Evolutionary conservation across 2,888 invertebrate genomes (phyloP), one percentile per base, ranked within the genome.

Genomic region (Amaurobius ferox): DNA sequence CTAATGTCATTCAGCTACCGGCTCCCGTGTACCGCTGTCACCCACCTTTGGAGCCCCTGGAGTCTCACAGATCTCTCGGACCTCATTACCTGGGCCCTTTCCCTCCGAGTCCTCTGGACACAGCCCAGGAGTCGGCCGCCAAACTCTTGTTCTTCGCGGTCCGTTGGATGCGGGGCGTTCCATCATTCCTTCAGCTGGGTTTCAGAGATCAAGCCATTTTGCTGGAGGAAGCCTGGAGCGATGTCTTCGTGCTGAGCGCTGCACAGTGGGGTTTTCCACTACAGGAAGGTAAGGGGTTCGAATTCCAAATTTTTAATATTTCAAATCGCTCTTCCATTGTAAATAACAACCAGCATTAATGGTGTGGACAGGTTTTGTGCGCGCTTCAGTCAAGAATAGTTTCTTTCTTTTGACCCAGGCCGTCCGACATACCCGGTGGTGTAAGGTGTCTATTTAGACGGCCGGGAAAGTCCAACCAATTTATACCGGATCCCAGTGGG

Each of bases 161-260:
- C 0, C 95, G 95, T 90, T 97, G 96, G 96, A 94, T 95, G 0
- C 93, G 95, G 88, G 94, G 94, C 71, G 94, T 96, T 71, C 94
- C 95, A 0, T 94, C 95, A 0, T 96, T 96, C 90, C 91, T 94
- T 19, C 91, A 94, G 93, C 91, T 95, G 74, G 93, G 94, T 0
- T 94, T 93, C 88, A 91, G 94, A 68, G 96, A 96, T 89, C 96
- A 96, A 90, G 93, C 94, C 0, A 93, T 94, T 72, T 92, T 97
- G 48, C 91, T 97, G 74, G 95, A 95, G 90, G 94, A 94, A 90
- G 94, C 95, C 35, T 97, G 97, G 97, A 94, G 94, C 89, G 96
- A 96, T 90, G 91, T 97, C 3, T 96, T 96, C 91, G 93, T 96
- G 0, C 91, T 97, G 11, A 96, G 95, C 35, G 95, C 96, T 9